Evolutionary conservation across 2,888 invertebrate genomes (phyloP).

Genomic region (Bombylius major): DNA sequence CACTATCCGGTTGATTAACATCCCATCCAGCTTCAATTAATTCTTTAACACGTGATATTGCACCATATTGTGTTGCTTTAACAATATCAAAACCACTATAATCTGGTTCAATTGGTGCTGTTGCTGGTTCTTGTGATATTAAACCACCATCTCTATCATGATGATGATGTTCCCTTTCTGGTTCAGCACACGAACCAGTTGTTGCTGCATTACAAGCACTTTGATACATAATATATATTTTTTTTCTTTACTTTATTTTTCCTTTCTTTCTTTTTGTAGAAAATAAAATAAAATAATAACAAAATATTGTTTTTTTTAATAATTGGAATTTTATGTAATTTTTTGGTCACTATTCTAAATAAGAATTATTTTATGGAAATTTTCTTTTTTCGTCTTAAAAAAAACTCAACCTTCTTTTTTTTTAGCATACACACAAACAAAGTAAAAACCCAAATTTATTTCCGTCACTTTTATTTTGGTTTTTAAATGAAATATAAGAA

Average conservation of each 20-base stretch:
- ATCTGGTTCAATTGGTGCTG: conserved; percentile 52
- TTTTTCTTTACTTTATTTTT: background rate
- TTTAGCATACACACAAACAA: too few species aligned
- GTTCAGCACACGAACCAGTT: conserved; percentile 47
- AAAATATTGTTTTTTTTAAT: too few species aligned
- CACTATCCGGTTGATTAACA: conserved; percentile 86
- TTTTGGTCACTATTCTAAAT: too few species aligned
- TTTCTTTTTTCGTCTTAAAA: too few species aligned
- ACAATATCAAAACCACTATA: conserved; percentile 83
- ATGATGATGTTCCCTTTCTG: conserved; percentile 45
- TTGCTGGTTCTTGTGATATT: conserved; percentile 48
- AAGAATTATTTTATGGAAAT: too few species aligned
- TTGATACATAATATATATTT: conserved; percentile 45
- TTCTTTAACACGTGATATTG: conserved; percentile 67
- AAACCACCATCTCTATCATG: conserved; percentile 25
- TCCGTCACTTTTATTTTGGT: too few species aligned
- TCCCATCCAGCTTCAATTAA: conserved; percentile 86
- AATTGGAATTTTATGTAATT: too few species aligned
- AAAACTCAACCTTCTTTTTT: too few species aligned
- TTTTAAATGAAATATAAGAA: too few species aligned
- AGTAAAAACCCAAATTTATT: too few species aligned
- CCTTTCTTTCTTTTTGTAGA: too few species aligned
- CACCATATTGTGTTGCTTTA: conserved; percentile 93
- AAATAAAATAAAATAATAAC: too few species aligned
- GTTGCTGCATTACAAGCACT: conserved; percentile 61